Conservation (phyloP, 2,797 vertebrate genomes). For the Artibeus lituratus region DNA sequence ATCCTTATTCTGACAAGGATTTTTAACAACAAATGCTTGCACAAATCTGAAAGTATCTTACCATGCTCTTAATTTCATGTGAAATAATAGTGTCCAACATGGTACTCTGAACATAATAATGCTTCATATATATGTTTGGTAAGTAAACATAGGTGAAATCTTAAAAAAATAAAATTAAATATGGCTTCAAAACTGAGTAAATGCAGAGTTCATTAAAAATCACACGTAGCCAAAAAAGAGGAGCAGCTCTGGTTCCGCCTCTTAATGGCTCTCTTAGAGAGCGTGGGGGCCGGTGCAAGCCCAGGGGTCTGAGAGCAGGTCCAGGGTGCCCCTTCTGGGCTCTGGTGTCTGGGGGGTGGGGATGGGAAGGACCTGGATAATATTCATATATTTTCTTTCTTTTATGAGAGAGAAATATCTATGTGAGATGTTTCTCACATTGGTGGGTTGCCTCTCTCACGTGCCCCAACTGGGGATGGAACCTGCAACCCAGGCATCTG, state of each 20-base stretch:
- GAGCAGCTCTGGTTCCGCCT: too few species aligned
- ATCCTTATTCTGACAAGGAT: neutral
- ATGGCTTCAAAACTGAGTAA: neutral
- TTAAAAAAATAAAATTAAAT: conserved; percentile 59
- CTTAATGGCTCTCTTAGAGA: neutral
- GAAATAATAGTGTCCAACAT: conserved; percentile 1
- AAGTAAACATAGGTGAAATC: conserved; percentile 43
- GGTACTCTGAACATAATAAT: neutral
- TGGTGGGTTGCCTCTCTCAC: neutral
- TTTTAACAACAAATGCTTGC: neutral
- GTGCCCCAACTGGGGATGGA: neutral
- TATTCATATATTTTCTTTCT: neutral
- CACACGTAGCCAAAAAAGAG: accelerated
- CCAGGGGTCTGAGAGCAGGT: neutral
- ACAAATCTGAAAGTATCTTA: conserved; percentile 40
- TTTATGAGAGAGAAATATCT: neutral
- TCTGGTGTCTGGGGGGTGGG: neutral
- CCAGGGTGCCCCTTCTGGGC: neutral
- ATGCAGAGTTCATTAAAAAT: neutral
- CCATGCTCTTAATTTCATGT: conserved; percentile 32
- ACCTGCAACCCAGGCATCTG: neutral
- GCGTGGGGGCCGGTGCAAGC: neutral
- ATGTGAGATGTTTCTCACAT: too few species aligned
- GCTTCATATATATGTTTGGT: neutral
- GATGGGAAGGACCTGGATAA: neutral